phyloP scores from a whole-genome alignment of 1,140 invertebrate species.

The Ostrea denselamellosa region DNA sequence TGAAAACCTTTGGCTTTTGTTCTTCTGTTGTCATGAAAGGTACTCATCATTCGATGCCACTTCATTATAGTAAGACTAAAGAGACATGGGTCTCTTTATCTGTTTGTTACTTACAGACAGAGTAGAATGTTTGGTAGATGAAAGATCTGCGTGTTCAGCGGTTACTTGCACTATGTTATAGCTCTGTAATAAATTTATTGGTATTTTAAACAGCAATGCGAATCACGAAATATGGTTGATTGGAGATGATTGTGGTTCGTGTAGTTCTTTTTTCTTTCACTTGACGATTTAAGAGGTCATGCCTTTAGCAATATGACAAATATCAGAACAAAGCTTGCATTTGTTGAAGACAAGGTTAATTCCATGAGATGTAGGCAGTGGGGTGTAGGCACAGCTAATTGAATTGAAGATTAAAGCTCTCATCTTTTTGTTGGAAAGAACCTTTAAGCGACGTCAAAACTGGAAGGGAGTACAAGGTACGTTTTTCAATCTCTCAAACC shows the following conservation, averaged over 20 bases:
- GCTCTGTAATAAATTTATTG: not conserved
- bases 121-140: not conserved
- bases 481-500: not conserved
- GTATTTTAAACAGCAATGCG: not conserved
- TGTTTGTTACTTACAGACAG: not conserved
- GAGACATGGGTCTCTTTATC: not conserved
- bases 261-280: not conserved
- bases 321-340: not conserved
- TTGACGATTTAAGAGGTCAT: not conserved
- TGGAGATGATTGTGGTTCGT: not conserved
- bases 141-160: not conserved
- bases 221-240: not conserved
- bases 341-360: constrained; percentile 30
- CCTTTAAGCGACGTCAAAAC: not conserved
- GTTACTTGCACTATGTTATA: not conserved
- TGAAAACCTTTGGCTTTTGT: not conserved
- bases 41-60: not conserved
- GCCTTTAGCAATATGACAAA: constrained; percentile 7
- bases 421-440: not conserved
- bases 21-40: no score
- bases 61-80: not conserved
- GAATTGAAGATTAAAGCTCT: constrained; percentile 24
- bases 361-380: not conserved
- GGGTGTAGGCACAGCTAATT: constrained; percentile 3
- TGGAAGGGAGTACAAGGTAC: not conserved